phyloP scores from a whole-genome alignment of 2,113 vertebrate genomes.

The Uropsilus gracilis region DNA sequence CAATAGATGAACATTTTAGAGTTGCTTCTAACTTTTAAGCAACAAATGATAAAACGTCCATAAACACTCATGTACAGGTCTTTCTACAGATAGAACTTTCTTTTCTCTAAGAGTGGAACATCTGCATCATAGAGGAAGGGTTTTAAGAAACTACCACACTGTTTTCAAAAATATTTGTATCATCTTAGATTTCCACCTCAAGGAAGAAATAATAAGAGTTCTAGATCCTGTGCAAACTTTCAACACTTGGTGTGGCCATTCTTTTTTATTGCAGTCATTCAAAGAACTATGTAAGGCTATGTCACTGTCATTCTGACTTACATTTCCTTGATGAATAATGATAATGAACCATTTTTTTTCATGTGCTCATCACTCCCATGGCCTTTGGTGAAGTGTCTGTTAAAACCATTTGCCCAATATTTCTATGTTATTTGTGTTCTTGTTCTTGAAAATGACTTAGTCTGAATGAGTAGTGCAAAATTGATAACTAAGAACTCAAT shows the following conservation, averaged over 20 bases:
- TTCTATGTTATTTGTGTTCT: neutral
- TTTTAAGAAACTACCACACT: neutral
- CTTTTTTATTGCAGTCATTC: neutral
- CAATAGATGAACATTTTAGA: neutral
- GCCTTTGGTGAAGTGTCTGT: neutral
- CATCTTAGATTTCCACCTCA: neutral
- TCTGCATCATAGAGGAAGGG: neutral
- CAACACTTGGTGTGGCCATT: neutral
- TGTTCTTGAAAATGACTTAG: neutral
- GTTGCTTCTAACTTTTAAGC: neutral
- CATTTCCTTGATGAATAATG: constrained; percentile 17
- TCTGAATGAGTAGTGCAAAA: neutral
- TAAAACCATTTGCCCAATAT: neutral
- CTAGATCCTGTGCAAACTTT: neutral
- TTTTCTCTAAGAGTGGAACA: neutral
- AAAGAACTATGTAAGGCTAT: neutral
- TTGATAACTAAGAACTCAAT: neutral
- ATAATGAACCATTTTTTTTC: neutral
- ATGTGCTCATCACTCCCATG: neutral
- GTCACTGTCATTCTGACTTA: neutral
- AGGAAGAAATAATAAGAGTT: neutral
- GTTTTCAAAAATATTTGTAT: neutral
- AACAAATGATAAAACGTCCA: neutral
- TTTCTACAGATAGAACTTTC: neutral
- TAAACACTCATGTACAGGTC: neutral